A percentile compares a stretch with the other conserved stretches of the same genome.
Evolutionary conservation across 2,888 invertebrate species (phyloP).

Genomic region (Petrophora chlorosata): DNA sequence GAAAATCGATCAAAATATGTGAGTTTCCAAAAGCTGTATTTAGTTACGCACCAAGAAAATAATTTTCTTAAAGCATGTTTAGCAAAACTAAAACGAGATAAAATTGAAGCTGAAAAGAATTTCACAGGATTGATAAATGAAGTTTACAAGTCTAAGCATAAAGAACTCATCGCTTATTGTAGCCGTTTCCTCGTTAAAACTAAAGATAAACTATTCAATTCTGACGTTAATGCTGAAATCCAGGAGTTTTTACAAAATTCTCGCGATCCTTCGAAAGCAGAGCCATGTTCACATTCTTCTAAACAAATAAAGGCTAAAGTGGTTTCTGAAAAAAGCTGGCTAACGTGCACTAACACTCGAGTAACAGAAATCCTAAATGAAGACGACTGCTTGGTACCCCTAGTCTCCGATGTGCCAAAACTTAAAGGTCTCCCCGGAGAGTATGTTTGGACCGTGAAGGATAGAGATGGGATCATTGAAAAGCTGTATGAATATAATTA

Average conservation of each 20-base stretch:
- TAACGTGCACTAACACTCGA: slow-evolving; percentile 23
- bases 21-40: slow-evolving; percentile 67
- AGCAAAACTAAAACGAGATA: slow-evolving; percentile 58
- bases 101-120: slow-evolving; percentile 59
- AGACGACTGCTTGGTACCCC: slow-evolving; percentile 40
- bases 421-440: slow-evolving; percentile 69
- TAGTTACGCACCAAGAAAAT: slow-evolving; percentile 69
- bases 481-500: slow-evolving; percentile 70
- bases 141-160: slow-evolving; percentile 62
- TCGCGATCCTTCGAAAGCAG: slow-evolving; percentile 4
- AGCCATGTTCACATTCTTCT: slow-evolving; percentile 23
- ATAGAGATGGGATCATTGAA: slow-evolving; percentile 71
- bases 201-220: slow-evolving; percentile 58
- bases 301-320: slow-evolving; percentile 15
- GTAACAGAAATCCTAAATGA: slow-evolving; percentile 42
- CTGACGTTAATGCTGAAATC: slow-evolving; percentile 62
- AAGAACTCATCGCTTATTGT: slow-evolving; percentile 62
- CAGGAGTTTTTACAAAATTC: slow-evolving; percentile 54
- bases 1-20: slow-evolving; percentile 60
- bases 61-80: slow-evolving; percentile 59
- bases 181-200: slow-evolving; percentile 63
- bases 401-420: slow-evolving; percentile 53
- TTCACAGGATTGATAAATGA: slow-evolving; percentile 60
- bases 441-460: slow-evolving; percentile 72
- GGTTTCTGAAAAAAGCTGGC: slow-evolving; percentile 24